A percentile compares a stretch with the other conserved stretches of the same genome.
Evolutionary conservation across 2,113 vertebrate species (phyloP).

Genomic region (Nothocercus nigrocapillus): DNA sequence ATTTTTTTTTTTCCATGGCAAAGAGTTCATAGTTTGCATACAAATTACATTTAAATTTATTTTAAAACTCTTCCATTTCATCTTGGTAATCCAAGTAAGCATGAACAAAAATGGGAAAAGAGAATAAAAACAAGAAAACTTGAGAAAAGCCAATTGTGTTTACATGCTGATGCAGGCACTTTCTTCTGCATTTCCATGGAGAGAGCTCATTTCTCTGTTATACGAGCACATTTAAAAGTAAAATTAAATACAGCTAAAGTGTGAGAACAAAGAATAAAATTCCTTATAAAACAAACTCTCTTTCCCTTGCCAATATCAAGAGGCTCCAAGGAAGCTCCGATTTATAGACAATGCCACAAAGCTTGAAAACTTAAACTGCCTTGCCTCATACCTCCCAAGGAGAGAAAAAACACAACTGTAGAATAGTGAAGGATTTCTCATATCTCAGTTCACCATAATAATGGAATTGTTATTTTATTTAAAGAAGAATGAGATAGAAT

Average conservation of each 20-base stretch:
- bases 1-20: conserved; percentile 54
- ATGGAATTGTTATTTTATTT: not conserved
- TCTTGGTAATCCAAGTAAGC: conserved; percentile 34
- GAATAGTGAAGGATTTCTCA: not conserved
- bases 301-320: not conserved
- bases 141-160: not conserved
- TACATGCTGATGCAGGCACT: not conserved
- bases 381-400: not conserved
- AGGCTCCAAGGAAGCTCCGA: not conserved
- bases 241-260: conserved; percentile 26
- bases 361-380: not conserved
- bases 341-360: not conserved
- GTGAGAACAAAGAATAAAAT: conserved; percentile 23
- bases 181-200: not conserved
- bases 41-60: conserved; percentile 44
- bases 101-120: not conserved
- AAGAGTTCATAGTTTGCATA: conserved; percentile 17
- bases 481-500: not conserved
- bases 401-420: not conserved
- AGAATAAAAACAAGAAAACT: not conserved
- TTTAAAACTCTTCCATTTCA: conserved; percentile 40
- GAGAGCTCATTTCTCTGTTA: not conserved
- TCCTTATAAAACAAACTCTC: not conserved
- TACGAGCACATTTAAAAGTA: conserved; percentile 13
- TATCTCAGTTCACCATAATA: not conserved